These are phyloP conservation scores for Phortica variegata DNA, from an alignment of 1,140 invertebrate species.

Conservation along the genomic window DNA sequence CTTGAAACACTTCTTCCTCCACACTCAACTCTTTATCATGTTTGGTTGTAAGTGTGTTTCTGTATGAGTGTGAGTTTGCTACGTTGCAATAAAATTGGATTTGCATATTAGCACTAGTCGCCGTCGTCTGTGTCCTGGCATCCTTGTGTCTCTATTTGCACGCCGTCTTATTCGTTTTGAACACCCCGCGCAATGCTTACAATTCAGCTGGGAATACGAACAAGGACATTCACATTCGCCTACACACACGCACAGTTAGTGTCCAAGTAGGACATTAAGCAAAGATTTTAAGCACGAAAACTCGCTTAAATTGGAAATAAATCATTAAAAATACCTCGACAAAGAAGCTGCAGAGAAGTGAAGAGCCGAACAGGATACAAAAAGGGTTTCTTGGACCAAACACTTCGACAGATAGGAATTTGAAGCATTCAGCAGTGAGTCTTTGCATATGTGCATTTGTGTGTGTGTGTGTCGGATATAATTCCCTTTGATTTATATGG, in stretches of 20 bases:
- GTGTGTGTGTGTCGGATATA: conserved; percentile 23
- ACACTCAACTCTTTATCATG: too few species aligned
- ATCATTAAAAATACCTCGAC: conserved; percentile 53
- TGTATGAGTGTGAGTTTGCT: too few species aligned
- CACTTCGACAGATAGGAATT: conserved; percentile 36
- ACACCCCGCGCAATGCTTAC: neutral
- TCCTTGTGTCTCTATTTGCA: too few species aligned
- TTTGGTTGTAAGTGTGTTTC: too few species aligned
- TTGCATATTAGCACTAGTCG: conserved; percentile 56
- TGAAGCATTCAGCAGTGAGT: conserved; percentile 16
- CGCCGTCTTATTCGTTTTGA: too few species aligned
- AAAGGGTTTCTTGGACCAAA: conserved; percentile 40
- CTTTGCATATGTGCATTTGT: conserved; percentile 4
- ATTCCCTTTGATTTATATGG: conserved; percentile 55
- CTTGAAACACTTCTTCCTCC: too few species aligned
- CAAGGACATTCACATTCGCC: too few species aligned
- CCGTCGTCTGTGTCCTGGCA: too few species aligned
- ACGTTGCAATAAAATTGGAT: conserved; percentile 47
- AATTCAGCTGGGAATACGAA: conserved; percentile 14
- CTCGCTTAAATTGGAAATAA: conserved; percentile 52
- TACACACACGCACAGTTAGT: conserved; percentile 2
- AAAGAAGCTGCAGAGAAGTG: conserved; percentile 6
- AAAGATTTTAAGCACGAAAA: conserved; percentile 44
- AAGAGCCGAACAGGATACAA: conserved; percentile 20
- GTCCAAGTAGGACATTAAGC: conserved; percentile 30